phyloP scores from a whole-genome alignment of 1,140 invertebrate species.

The Heliconius melpomene region DNA sequence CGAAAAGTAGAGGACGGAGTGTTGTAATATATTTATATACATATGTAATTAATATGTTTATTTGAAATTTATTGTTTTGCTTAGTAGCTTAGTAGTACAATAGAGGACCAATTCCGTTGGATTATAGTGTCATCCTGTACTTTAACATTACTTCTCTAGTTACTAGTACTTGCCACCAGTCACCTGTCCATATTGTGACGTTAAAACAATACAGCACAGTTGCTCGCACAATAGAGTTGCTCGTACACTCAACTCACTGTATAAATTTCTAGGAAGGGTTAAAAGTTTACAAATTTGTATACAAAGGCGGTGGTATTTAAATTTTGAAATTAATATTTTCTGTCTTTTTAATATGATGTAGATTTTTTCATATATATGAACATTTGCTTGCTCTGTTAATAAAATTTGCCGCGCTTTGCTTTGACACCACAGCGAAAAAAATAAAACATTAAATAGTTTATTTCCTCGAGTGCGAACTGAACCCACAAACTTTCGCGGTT shows the following conservation, averaged over 20 bases:
- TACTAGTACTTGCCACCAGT: neutral
- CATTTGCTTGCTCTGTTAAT: neutral
- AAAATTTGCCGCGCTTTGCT: too few species aligned
- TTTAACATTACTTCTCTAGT: neutral
- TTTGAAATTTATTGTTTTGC: too few species aligned
- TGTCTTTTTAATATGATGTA: too few species aligned
- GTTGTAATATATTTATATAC: too few species aligned
- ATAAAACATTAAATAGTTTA: too few species aligned
- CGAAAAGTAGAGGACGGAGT: too few species aligned
- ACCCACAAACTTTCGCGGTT: too few species aligned
- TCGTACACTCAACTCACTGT: slow-evolving; percentile 33
- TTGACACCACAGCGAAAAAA: too few species aligned
- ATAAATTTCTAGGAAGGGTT: slow-evolving; percentile 42
- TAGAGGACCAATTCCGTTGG: neutral
- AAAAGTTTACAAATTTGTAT: slow-evolving; percentile 50
- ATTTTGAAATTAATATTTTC: slow-evolving; percentile 47
- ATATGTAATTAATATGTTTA: too few species aligned
- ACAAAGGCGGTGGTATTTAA: slow-evolving; percentile 40
- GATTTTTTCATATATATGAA: too few species aligned
- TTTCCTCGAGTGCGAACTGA: too few species aligned
- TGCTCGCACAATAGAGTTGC: slow-evolving; percentile 21
- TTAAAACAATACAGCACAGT: slow-evolving; percentile 26
- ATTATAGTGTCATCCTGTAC: neutral
- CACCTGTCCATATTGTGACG: slow-evolving; percentile 2
- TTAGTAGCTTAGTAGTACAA: too few species aligned